These are phyloP conservation scores for Dorcus parallelipipedus DNA, from an alignment of 2,888 invertebrate species.

Conservation along the genomic window DNA sequence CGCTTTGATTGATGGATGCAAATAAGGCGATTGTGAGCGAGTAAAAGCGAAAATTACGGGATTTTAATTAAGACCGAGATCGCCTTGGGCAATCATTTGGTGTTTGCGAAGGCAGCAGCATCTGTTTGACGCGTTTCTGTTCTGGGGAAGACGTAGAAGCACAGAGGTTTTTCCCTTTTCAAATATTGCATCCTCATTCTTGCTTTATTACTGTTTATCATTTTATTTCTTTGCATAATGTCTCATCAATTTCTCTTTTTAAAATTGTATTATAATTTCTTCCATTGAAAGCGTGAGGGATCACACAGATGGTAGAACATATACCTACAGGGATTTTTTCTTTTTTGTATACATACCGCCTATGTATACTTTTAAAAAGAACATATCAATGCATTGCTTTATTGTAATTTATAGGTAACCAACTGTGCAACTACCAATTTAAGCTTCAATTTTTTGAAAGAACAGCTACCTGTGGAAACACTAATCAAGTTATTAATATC, in stretches of 20 bases:
- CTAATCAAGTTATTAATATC: no score
- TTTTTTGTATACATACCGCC: no score
- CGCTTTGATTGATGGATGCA: conserved; percentile 13
- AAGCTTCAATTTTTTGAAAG: no score
- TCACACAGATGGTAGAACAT: no score
- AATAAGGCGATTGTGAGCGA: conserved; percentile 13
- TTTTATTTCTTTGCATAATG: conserved; percentile 10
- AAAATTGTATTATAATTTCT: neutral
- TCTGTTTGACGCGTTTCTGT: neutral
- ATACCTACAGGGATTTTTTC: no score
- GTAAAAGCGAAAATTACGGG: conserved; percentile 11
- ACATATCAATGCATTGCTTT: no score
- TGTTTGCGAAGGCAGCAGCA: no score
- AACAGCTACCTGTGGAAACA: no score
- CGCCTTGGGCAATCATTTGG: no score
- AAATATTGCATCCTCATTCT: neutral
- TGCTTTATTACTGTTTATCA: neutral
- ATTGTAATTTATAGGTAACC: no score
- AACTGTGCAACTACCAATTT: no score
- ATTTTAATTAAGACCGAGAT: conserved; percentile 11
- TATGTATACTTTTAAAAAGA: no score
- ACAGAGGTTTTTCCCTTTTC: neutral
- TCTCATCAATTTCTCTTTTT: conserved; percentile 3
- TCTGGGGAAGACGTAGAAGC: neutral
- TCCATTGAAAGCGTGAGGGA: neutral